A percentile compares a stretch with the other conserved stretches of the same genome.
phyloP scores from a whole-genome alignment of 1,140 invertebrate genomes.

The Drepana arcuata region DNA sequence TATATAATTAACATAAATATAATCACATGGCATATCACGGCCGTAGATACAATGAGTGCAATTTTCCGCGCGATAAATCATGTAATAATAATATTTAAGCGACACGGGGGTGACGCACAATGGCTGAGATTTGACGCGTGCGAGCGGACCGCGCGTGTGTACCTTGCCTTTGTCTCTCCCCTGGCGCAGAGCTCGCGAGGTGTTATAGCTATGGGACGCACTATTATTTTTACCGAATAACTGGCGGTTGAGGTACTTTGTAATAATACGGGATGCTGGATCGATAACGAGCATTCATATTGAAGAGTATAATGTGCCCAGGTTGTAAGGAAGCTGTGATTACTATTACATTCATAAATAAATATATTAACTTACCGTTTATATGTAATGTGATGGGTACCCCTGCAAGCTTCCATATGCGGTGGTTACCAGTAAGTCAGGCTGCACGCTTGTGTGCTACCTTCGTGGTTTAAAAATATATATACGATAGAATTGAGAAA shows the following conservation, averaged over 20 bases:
- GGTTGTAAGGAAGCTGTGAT: not conserved
- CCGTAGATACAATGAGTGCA: constrained; percentile 49
- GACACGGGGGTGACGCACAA: constrained; percentile 27
- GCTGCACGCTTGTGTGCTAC: too few relatives aligned
- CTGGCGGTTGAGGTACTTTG: not conserved
- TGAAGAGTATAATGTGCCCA: too few relatives aligned
- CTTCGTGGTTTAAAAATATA: too few relatives aligned
- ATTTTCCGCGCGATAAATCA: constrained; percentile 64
- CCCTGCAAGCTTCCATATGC: too few relatives aligned
- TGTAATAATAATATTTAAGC: constrained; percentile 57
- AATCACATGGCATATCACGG: constrained; percentile 49
- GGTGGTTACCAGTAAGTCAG: too few relatives aligned
- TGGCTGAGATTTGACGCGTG: constrained; percentile 35
- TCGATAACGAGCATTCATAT: not conserved
- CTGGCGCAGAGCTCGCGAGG: too few relatives aligned
- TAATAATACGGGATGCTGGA: not conserved
- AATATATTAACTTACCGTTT: too few relatives aligned
- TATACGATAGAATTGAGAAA: too few relatives aligned
- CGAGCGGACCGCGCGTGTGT: constrained; percentile 23
- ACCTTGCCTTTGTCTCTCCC: constrained; percentile 37
- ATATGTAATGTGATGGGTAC: too few relatives aligned
- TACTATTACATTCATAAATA: too few relatives aligned
- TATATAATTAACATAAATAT: constrained; percentile 59
- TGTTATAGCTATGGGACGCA: too few relatives aligned
- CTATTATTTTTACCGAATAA: too few relatives aligned